A percentile compares a stretch with the other conserved stretches of the same genome.
phyloP scores from a whole-genome alignment of 1,140 invertebrate genomes.

The Hylyphantes graminicola region DNA sequence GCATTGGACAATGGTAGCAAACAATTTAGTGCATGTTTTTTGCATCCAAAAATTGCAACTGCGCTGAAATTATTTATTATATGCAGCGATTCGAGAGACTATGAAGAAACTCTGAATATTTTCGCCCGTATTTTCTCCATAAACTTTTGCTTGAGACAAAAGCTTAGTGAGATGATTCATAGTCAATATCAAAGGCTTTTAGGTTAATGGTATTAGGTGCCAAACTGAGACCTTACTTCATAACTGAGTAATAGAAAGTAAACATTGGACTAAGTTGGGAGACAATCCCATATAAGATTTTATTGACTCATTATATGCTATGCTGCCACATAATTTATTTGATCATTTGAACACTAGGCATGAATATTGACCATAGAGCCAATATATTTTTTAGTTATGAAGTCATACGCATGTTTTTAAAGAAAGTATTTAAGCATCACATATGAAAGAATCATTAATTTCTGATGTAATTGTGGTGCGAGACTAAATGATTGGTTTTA shows the following conservation, averaged over 20 bases:
- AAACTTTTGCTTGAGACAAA: constrained; percentile 25
- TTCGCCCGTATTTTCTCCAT: not conserved
- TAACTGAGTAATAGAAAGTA: not conserved
- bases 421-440: too few relatives aligned
- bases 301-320: not conserved
- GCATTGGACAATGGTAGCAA: not conserved
- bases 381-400: too few relatives aligned
- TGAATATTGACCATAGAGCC: too few relatives aligned
- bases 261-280: not conserved
- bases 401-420: too few relatives aligned
- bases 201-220: not conserved
- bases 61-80: not conserved
- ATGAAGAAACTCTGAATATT: not conserved
- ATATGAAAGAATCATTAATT: too few relatives aligned
- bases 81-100: not conserved
- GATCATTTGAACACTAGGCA: not conserved
- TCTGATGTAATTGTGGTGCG: too few relatives aligned
- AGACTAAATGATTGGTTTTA: too few relatives aligned
- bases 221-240: not conserved
- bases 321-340: not conserved
- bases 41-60: not conserved
- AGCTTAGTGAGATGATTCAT: constrained; percentile 26
- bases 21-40: not conserved
- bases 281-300: not conserved
- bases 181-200: constrained; percentile 9